Conservation (phyloP, 2,113 vertebrate species). For the Manacus vitellinus region DNA sequence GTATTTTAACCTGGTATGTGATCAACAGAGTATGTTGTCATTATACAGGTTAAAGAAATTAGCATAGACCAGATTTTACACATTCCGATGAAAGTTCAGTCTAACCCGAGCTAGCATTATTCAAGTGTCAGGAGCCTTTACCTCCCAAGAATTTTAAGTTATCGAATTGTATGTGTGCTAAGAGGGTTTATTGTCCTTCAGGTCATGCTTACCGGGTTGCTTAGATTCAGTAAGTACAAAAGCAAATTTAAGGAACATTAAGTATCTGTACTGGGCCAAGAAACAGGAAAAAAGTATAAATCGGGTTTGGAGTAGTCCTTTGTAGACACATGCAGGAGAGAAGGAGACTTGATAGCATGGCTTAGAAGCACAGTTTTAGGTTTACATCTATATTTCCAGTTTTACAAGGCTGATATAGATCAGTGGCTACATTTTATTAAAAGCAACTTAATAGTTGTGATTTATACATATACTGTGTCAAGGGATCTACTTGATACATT, state of each 20-base stretch:
- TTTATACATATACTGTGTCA: background rate
- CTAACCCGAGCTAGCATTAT: background rate
- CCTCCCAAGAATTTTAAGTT: background rate
- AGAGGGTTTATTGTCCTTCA: slow-evolving; percentile 3
- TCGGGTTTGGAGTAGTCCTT: background rate
- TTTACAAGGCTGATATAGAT: background rate
- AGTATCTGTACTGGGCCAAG: background rate
- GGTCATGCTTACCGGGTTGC: background rate
- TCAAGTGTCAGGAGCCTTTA: slow-evolving; percentile 10
- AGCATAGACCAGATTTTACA: background rate
- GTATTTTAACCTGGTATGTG: background rate
- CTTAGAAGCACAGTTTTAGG: background rate
- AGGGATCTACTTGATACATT: background rate
- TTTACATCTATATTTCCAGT: background rate
- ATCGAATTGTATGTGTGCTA: background rate
- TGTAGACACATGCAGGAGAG: background rate
- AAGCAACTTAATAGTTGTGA: background rate
- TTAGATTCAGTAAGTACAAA: slow-evolving; percentile 10
- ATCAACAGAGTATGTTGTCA: background rate
- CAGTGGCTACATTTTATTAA: background rate
- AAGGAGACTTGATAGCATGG: background rate
- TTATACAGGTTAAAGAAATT: slow-evolving; percentile 8
- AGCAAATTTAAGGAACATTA: slow-evolving; percentile 41
- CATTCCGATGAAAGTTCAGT: background rate
- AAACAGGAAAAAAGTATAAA: slow-evolving; percentile 22